phyloP scores from a whole-genome alignment of 1,140 invertebrate species.

The Argopecten irradians region DNA sequence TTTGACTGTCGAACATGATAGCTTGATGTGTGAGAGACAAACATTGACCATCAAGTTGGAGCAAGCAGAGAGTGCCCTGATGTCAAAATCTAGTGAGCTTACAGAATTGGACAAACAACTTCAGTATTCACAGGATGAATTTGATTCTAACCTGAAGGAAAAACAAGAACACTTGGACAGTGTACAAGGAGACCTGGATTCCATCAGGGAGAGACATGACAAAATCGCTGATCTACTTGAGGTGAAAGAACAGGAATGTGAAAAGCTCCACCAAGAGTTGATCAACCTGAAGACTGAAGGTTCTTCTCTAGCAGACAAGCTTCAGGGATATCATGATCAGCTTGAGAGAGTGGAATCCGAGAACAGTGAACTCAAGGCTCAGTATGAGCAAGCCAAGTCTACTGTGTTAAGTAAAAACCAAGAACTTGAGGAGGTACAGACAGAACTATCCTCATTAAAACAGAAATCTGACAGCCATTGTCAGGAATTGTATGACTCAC shows the following conservation, averaged over 20 bases:
- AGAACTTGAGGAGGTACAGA: background rate
- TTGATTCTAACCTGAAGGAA: background rate
- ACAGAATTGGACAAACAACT: background rate
- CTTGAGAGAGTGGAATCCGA: background rate
- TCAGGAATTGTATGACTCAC: background rate
- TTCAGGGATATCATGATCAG: background rate
- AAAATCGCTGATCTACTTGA: background rate
- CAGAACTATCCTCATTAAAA: background rate
- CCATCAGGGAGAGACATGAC: background rate
- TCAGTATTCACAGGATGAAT: background rate
- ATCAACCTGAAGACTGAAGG: background rate
- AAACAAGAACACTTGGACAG: background rate
- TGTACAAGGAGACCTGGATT: background rate
- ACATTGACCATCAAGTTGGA: conserved; percentile 28
- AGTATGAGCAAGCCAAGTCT: background rate
- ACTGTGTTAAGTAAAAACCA: background rate
- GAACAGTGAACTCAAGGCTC: background rate
- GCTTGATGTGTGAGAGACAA: background rate
- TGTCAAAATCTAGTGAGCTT: background rate
- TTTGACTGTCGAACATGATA: background rate
- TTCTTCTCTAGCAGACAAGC: background rate
- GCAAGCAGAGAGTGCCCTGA: conserved; percentile 37
- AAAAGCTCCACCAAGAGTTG: background rate
- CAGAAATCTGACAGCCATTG: background rate
- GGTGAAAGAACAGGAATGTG: background rate